These are phyloP conservation scores for Ranitomeya imitator DNA, from an alignment of 2,113 vertebrate species.

Conservation along the genomic window DNA sequence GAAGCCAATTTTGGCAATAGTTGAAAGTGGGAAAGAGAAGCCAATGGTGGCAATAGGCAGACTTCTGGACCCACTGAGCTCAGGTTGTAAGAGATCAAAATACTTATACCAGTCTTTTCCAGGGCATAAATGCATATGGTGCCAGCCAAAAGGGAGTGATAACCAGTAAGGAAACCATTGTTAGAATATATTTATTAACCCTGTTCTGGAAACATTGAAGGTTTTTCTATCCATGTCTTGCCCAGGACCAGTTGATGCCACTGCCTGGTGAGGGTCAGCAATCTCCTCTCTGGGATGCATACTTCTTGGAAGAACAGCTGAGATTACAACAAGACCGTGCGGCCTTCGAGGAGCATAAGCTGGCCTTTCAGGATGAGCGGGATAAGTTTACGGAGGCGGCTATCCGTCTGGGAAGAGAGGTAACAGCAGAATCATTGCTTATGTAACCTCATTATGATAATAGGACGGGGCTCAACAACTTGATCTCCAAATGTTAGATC, in stretches of 20 bases:
- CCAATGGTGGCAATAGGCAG: too few relatives aligned
- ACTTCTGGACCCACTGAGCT: too few relatives aligned
- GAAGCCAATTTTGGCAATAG: too few relatives aligned
- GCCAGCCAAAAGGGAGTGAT: too few relatives aligned
- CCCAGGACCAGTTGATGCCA: slow-evolving; percentile 66
- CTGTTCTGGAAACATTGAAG: background rate
- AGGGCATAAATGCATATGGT: too few relatives aligned
- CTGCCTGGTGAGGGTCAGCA: slow-evolving; percentile 56
- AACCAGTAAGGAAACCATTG: background rate
- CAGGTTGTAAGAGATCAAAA: too few relatives aligned
- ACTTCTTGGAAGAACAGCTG: slow-evolving; percentile 79
- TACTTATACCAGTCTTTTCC: too few relatives aligned
- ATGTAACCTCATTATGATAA: background rate
- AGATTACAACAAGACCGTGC: slow-evolving; percentile 66
- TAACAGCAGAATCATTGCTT: slow-evolving; percentile 38
- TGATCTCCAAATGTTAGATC: background rate
- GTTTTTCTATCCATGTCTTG: background rate
- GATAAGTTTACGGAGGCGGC: slow-evolving; percentile 77
- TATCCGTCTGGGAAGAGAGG: slow-evolving; percentile 77
- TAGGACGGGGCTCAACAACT: background rate
- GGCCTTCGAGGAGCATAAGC: slow-evolving; percentile 69
- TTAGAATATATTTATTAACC: background rate
- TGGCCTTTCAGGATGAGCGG: slow-evolving; percentile 75
- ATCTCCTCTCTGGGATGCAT: slow-evolving; percentile 66
- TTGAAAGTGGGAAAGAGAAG: background rate